phyloP scores from a whole-genome alignment of 2,888 invertebrate genomes.

The Petrolisthes cinctipes region DNA sequence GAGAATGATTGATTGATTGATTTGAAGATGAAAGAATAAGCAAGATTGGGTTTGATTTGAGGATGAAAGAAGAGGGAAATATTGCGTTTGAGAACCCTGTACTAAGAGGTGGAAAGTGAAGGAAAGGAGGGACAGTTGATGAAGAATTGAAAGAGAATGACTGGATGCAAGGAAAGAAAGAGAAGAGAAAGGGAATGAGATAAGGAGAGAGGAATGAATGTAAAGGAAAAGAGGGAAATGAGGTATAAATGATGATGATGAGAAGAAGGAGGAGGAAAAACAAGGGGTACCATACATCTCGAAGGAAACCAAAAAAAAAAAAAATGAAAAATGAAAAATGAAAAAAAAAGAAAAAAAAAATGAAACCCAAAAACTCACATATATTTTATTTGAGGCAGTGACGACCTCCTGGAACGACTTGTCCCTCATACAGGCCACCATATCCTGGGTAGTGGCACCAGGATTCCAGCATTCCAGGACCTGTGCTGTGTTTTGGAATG shows the following conservation, averaged over 20 bases:
- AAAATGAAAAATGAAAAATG: background rate
- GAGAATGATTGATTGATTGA: no score
- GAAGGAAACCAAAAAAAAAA: background rate
- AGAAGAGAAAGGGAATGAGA: background rate
- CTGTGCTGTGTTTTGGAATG: conserved; percentile 29
- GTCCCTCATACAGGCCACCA: conserved; percentile 40
- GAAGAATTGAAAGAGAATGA: background rate
- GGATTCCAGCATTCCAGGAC: conserved; percentile 4
- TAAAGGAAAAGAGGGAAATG: background rate
- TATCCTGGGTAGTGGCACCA: background rate
- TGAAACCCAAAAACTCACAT: conserved; percentile 37
- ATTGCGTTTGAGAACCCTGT: no score
- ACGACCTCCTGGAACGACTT: conserved; percentile 24
- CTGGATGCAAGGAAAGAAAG: background rate
- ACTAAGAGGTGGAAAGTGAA: no score
- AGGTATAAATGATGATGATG: background rate
- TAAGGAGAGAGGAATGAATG: background rate
- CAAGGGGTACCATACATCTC: background rate
- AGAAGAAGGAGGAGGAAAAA: background rate
- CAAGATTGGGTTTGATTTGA: no score
- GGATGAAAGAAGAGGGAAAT: no score
- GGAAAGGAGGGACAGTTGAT: no score
- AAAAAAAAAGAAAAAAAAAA: background rate
- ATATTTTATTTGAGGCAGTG: conserved; percentile 12
- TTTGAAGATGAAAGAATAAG: no score